Conservation (phyloP, 2,888 invertebrate species). For the Andrena camellia region DNA sequence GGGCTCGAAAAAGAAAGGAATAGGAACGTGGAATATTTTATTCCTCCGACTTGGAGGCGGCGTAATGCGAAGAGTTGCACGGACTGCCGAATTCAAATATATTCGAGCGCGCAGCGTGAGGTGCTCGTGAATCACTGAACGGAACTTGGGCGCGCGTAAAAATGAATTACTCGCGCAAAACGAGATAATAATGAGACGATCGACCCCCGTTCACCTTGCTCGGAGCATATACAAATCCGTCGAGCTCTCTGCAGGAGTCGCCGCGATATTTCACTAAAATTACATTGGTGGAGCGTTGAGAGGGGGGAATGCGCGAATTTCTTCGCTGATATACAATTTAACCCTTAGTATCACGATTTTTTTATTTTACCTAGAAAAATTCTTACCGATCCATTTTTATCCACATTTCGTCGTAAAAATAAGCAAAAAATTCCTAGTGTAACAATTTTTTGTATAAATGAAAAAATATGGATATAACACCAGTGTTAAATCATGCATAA, state of each 20-base stretch:
- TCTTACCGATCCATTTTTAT: no score
- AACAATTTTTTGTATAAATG: no score
- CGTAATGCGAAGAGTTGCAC: conserved; percentile 27
- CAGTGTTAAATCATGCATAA: no score
- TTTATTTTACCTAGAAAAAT: no score
- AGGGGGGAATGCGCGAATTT: conserved; percentile 53
- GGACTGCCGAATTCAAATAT: conserved; percentile 28
- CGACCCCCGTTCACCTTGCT: conserved; percentile 29
- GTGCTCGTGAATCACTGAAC: conserved; percentile 68
- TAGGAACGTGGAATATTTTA: no score
- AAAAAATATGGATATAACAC: no score
- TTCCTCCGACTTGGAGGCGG: background rate
- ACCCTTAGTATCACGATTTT: no score
- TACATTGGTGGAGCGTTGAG: conserved; percentile 29
- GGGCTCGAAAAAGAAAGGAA: no score
- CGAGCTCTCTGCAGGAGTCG: conserved; percentile 51
- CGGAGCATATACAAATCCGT: conserved; percentile 46
- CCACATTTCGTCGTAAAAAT: no score
- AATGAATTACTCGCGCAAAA: conserved; percentile 75
- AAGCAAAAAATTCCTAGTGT: no score
- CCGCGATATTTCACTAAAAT: conserved; percentile 74
- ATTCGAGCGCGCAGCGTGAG: conserved; percentile 42
- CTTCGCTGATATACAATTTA: conserved; percentile 65
- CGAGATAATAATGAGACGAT: conserved; percentile 74
- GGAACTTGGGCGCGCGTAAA: conserved; percentile 67